Evolutionary conservation across 2,797 vertebrate species (phyloP).

Genomic region (Lycodopsis pacificus): DNA sequence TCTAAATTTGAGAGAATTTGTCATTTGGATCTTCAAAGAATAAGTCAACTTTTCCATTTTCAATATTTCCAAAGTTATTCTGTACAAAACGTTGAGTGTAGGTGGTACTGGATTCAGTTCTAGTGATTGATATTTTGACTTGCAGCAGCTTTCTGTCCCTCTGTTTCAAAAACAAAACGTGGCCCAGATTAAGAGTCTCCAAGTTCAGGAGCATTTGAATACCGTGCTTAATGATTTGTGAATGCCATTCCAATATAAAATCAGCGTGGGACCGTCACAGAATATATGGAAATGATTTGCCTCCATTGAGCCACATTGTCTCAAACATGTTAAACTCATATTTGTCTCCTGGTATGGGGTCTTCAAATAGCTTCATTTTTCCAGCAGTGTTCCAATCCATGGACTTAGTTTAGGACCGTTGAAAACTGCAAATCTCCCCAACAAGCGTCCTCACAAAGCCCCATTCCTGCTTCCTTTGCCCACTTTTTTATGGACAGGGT

Average conservation of each 20-base stretch:
- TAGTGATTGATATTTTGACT: neutral
- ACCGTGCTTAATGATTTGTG: neutral
- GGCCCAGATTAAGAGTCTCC: neutral
- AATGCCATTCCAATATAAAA: neutral
- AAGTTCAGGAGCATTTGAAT: neutral
- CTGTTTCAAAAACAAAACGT: neutral
- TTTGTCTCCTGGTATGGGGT: neutral
- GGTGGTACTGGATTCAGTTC: neutral
- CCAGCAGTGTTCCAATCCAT: neutral
- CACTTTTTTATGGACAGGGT: neutral
- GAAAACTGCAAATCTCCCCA: neutral
- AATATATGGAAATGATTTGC: neutral
- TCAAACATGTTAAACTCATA: neutral
- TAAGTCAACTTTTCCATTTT: slow-evolving; percentile 5
- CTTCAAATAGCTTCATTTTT: neutral
- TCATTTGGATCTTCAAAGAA: neutral
- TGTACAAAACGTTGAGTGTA: neutral
- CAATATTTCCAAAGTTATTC: slow-evolving; percentile 8
- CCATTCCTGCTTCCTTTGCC: neutral
- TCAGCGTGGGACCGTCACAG: neutral
- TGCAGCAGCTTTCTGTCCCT: neutral
- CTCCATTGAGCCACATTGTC: neutral
- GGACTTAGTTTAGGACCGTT: neutral
- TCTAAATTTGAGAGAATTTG: neutral
- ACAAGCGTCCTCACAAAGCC: neutral